These are phyloP conservation scores for Hypomesus transpacificus DNA, from an alignment of 2,113 vertebrate genomes.

Conservation along the genomic window DNA sequence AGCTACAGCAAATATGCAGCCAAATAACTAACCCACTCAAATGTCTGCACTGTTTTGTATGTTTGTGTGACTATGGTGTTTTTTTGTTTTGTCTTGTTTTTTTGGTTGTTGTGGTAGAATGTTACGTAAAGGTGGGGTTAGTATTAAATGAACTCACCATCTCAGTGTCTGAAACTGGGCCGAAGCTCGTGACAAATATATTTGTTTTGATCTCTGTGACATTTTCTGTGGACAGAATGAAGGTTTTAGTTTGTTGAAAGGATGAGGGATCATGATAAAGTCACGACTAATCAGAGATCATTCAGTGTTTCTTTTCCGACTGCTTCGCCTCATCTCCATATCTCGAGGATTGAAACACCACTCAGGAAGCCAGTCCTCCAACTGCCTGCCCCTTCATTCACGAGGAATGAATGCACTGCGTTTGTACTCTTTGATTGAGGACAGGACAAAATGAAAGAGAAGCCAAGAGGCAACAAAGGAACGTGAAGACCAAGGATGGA, in stretches of 20 bases:
- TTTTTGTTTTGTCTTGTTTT: not conserved
- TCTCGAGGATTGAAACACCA: too few relatives aligned
- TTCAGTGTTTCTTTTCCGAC: not conserved
- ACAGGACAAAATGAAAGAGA: not conserved
- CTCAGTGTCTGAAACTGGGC: slow-evolving; percentile 70
- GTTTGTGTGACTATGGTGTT: not conserved
- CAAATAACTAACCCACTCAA: too few relatives aligned
- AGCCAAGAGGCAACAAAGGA: not conserved
- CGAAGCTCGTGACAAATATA: slow-evolving; percentile 71
- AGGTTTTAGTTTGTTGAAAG: not conserved
- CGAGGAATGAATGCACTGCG: too few relatives aligned
- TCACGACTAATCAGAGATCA: not conserved
- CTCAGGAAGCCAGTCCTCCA: too few relatives aligned
- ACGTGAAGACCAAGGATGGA: not conserved
- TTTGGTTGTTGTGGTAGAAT: not conserved
- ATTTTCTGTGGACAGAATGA: slow-evolving; percentile 58
- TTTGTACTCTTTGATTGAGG: not conserved
- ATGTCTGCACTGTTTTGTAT: too few relatives aligned
- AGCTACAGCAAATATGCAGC: too few relatives aligned
- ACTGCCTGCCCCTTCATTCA: too few relatives aligned
- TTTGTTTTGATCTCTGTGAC: slow-evolving; percentile 68
- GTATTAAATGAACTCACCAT: slow-evolving; percentile 61
- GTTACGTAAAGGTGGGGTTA: not conserved
- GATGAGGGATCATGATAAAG: not conserved
- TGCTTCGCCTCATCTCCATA: too few relatives aligned